Evolutionary conservation across 2,113 vertebrate species (phyloP).

Genomic region (Chiloscyllium plagiosum): DNA sequence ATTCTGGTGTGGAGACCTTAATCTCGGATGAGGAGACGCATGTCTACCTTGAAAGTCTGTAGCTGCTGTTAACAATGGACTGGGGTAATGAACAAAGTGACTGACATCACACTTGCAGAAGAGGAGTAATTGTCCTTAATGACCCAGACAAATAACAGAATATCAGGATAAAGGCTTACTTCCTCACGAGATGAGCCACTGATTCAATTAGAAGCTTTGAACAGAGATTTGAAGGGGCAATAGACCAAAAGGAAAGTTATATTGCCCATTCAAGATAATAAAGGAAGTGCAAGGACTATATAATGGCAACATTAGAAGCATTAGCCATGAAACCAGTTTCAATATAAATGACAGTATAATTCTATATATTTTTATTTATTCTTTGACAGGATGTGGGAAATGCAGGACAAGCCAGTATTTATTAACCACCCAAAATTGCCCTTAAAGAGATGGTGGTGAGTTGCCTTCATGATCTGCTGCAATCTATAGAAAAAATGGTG

Average conservation of each 20-base stretch:
- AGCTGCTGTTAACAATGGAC: slow-evolving; percentile 40
- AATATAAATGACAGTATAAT: not conserved
- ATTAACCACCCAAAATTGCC: not conserved
- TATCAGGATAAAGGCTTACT: slow-evolving; percentile 44
- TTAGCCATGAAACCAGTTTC: not conserved
- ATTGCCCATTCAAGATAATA: slow-evolving; percentile 44
- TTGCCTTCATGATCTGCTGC: not conserved
- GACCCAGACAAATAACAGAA: slow-evolving; percentile 46
- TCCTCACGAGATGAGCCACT: slow-evolving; percentile 49
- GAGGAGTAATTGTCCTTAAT: slow-evolving; percentile 44
- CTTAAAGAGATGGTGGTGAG: not conserved
- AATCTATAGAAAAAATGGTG: not conserved
- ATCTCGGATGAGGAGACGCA: slow-evolving; percentile 37
- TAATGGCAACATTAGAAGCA: slow-evolving; percentile 40
- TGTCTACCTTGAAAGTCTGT: slow-evolving; percentile 44
- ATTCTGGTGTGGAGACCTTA: slow-evolving; percentile 37
- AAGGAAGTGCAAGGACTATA: slow-evolving; percentile 52
- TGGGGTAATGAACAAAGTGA: slow-evolving; percentile 43
- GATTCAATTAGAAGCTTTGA: slow-evolving; percentile 40
- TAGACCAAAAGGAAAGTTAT: slow-evolving; percentile 47
- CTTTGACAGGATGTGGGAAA: not conserved
- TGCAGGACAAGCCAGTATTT: not conserved
- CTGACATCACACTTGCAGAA: slow-evolving; percentile 46
- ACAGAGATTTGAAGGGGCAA: slow-evolving; percentile 46
- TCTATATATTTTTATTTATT: not conserved